Percentiles rank a stretch among this genome's conserved stretches.
phyloP scores from a whole-genome alignment of 1,140 invertebrate species.

The Cyclina sinensis region DNA sequence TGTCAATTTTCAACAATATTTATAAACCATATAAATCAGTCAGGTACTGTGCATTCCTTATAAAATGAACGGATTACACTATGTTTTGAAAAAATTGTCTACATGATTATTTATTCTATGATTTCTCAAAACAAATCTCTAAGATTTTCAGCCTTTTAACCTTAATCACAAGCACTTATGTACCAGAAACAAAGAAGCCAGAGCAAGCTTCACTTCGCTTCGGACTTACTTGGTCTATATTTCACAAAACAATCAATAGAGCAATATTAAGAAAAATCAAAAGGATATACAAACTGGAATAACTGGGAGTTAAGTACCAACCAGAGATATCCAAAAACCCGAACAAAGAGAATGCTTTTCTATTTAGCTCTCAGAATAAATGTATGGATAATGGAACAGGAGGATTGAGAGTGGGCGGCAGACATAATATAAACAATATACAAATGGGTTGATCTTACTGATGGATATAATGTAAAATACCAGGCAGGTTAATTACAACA shows the following conservation, averaged over 20 bases:
- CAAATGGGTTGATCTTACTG: not conserved
- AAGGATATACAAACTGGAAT: not conserved
- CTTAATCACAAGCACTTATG: too few relatives aligned
- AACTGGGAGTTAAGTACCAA: not conserved
- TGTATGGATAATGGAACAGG: conserved; percentile 3
- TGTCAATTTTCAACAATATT: too few relatives aligned
- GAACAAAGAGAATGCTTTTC: not conserved
- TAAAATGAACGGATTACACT: too few relatives aligned
- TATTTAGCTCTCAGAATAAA: not conserved
- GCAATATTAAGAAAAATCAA: not conserved
- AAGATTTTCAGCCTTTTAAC: too few relatives aligned
- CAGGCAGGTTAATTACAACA: conserved; percentile 5
- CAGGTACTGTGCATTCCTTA: too few relatives aligned
- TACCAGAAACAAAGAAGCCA: too few relatives aligned
- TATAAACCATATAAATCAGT: too few relatives aligned
- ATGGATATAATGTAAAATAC: not conserved
- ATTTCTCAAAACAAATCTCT: too few relatives aligned
- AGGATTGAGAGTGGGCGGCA: not conserved
- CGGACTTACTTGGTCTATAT: too few relatives aligned
- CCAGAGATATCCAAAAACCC: conserved; percentile 1
- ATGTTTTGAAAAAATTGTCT: too few relatives aligned
- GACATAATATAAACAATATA: conserved; percentile 36
- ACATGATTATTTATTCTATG: too few relatives aligned
- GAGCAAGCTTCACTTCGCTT: too few relatives aligned
- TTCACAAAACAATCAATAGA: not conserved